Base-by-base conservation (phyloP, 2,888 invertebrate species). In the Coremacera marginata region DNA sequence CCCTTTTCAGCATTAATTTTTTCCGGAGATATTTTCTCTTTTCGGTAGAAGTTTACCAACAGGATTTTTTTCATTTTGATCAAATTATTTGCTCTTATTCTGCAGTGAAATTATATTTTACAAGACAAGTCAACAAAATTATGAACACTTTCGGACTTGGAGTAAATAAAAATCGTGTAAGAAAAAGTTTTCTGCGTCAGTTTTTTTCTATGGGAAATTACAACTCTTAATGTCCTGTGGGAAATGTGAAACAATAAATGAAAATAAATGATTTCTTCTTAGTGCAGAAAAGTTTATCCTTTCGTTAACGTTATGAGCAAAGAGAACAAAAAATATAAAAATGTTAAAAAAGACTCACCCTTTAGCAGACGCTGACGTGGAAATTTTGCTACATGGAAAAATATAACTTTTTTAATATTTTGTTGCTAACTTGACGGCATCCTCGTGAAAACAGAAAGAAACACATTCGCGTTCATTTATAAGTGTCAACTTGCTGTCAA, bases 81-180 rank as follows among this genome's bases (percentile, higher is more conserved):
- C 7, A 78, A 78, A 77, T 78, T 74, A 78, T 78, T 78, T 78
- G 55, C 70, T 75, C 49, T 68, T 75, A 71, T 75, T 31, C 71
- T 76, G 68, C 71, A 77, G 74, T 75, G 71, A 79, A 79, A 79
- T 79, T 79, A 74, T 74, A 75, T 72, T 76, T 70, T 75, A 70
- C 70, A 77, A 75, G 77, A 79, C 78, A 77, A 77, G 74, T 79
- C 60, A 75, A 77, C 78, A 67, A 77, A 77, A 79, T 79, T 79
- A 79, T 79, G 78, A 79, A 79, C 78, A 77, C 67, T 67, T 51
- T 73, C 16, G 67, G 77, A 44, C 77, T 44, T 31, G 44, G 55
- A 77, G 78, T 79, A 75, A 74, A 79, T 79, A 79, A 77, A 79
- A 79, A 71, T 70, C 62, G 77, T 57, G 75, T 49, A 76, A 65